Percentiles rank a stretch among this genome's conserved stretches.
Evolutionary conservation across 2,113 vertebrate species (phyloP).

Genomic region (Boleophthalmus pectinirostris): DNA sequence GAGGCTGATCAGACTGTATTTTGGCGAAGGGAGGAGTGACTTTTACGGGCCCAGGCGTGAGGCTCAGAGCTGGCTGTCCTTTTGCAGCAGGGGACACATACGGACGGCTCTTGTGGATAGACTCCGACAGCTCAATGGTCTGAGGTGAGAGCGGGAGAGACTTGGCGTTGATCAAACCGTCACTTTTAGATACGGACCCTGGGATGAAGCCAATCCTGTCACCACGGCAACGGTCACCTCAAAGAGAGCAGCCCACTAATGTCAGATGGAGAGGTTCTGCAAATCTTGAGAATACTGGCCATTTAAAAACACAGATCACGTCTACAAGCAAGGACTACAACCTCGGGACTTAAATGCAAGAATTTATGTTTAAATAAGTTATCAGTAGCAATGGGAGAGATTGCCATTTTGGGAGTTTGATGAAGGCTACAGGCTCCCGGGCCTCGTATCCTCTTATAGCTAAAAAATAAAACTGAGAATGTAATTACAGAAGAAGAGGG

Average conservation of each 20-base stretch:
- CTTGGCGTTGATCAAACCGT: constrained; percentile 39
- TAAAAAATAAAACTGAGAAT: neutral
- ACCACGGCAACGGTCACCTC: constrained; percentile 41
- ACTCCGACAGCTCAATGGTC: constrained; percentile 53
- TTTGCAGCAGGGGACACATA: constrained; percentile 52
- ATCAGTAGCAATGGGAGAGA: neutral
- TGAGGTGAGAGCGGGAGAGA: constrained; percentile 42
- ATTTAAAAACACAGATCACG: neutral
- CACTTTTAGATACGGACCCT: constrained; percentile 43
- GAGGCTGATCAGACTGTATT: constrained; percentile 24
- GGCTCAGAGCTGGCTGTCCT: constrained; percentile 48
- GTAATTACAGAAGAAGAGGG: neutral
- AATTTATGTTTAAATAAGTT: no score
- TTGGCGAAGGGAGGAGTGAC: constrained; percentile 44
- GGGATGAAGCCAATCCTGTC: constrained; percentile 35
- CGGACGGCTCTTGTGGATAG: constrained; percentile 45
- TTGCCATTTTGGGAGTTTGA: neutral
- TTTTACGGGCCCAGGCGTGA: constrained; percentile 57
- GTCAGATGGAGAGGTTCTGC: neutral
- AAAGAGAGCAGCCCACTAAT: constrained; percentile 15
- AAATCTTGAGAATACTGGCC: neutral
- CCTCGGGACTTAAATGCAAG: neutral
- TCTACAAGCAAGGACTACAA: neutral
- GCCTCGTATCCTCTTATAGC: neutral
- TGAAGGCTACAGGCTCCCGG: neutral